These are phyloP conservation scores for Eulemur macaco DNA, from an alignment of 2,113 vertebrate genomes.

Conservation along the genomic window DNA sequence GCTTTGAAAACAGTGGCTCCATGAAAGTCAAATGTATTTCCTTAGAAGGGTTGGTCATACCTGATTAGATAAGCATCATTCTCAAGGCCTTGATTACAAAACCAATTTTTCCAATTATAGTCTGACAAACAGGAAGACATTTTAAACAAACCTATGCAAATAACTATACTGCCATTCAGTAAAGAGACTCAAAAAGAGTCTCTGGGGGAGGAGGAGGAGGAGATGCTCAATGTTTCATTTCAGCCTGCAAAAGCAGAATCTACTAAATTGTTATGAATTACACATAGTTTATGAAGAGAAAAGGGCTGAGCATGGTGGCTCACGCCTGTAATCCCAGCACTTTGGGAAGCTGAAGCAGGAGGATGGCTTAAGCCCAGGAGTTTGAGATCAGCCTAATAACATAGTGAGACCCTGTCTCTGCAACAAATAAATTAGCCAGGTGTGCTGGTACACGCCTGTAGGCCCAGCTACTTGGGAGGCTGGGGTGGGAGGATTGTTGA, in stretches of 20 bases:
- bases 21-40: neutral
- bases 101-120: neutral
- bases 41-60: neutral
- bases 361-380: no score
- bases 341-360: no score
- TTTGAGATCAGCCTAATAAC: no score
- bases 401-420: no score
- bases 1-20: neutral
- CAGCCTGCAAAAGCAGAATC: neutral
- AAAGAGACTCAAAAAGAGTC: neutral
- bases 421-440: no score
- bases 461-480: no score
- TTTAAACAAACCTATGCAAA: neutral
- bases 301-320: neutral
- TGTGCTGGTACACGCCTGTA: no score
- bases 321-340: no score
- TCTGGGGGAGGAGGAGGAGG: neutral
- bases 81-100: neutral
- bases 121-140: neutral
- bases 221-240: neutral
- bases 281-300: neutral
- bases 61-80: neutral
- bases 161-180: neutral
- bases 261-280: neutral
- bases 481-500: no score